Percentiles rank a stretch among this genome's conserved stretches.
Evolutionary conservation across 1,140 invertebrate species (phyloP).

Genomic region (Saccostrea cuccullata): DNA sequence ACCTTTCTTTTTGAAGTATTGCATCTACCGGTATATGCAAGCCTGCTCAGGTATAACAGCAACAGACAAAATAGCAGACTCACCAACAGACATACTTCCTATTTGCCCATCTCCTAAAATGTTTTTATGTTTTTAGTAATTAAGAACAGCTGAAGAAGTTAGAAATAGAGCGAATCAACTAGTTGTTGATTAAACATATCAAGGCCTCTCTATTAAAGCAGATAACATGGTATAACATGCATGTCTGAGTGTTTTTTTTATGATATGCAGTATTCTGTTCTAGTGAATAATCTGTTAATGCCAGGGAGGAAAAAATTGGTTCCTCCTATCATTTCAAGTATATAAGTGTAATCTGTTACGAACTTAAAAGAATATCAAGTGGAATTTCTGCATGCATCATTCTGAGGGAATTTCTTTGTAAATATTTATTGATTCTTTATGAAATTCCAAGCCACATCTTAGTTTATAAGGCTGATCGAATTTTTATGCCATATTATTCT

Average conservation of each 20-base stretch:
- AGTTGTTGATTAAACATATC: background rate
- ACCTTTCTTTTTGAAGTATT: too few relatives aligned
- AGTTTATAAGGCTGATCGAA: background rate
- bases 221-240: background rate
- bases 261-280: background rate
- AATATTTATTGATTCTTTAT: background rate
- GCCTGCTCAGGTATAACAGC: too few relatives aligned
- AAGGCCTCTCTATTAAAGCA: background rate
- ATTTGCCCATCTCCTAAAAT: too few relatives aligned
- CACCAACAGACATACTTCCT: too few relatives aligned
- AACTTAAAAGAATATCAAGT: background rate
- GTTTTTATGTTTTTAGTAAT: too few relatives aligned
- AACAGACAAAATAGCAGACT: too few relatives aligned
- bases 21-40: too few relatives aligned
- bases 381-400: background rate
- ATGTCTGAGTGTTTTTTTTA: background rate
- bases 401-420: background rate
- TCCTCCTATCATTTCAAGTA: background rate
- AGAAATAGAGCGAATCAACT: background rate
- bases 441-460: background rate
- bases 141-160: too few relatives aligned
- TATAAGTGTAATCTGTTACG: background rate
- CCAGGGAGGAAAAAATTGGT: background rate
- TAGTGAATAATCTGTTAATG: background rate
- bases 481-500: background rate